Evolutionary conservation across 1,140 invertebrate species (phyloP), one percentile per base, ranked within the genome.

Genomic region (Brachionus manjavacas): DNA sequence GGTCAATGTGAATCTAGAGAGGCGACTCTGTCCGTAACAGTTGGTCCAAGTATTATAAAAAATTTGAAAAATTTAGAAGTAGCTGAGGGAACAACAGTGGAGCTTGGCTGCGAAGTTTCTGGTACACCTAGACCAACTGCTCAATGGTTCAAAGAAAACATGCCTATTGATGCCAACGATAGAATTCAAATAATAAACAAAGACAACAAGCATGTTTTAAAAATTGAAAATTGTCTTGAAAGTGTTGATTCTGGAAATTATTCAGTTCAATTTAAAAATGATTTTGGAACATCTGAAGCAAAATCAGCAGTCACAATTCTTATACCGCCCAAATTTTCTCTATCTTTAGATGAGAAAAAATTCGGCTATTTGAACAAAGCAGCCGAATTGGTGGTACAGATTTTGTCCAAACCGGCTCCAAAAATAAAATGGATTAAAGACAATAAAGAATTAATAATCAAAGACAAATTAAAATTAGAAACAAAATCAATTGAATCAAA

Each of bases 71-170:
- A 81, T 46, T 41, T 81, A 20, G 79, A 81, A 46, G 16, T 81
- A 31, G 12, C 31, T 64, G 79, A 81, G 31, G 79, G 79, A 16
- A 68, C 20, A 46, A 23, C 39, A 1, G 12, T 81, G 16, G 79
- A 81, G 11, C 85, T 87, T 23, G 85, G 43, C 11, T 87, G 86
- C 66, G 39, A 88, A 85, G 92, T 98, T 74, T 93, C 94, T 85
- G 97, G 97, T 84, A 94, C 96, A 31, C 97, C 97, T 3, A 94
- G 93, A 78, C 97, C 97, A 0, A 93, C 91, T 3, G 92, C 97
- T 85, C 92, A 94, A 86, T 99, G 97, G 97, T 92, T 92, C 8
- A 94, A 94, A 87, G 93, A 95, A 86, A 92, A 92, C 7, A 90
- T 92, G 70, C 92, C 92, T 80, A 74, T 89, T 11, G 86, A 88